Percentiles rank a stretch among this genome's conserved stretches.
Conservation (phyloP, 2,888 invertebrate genomes). For the Trissolcus japonicus region DNA sequence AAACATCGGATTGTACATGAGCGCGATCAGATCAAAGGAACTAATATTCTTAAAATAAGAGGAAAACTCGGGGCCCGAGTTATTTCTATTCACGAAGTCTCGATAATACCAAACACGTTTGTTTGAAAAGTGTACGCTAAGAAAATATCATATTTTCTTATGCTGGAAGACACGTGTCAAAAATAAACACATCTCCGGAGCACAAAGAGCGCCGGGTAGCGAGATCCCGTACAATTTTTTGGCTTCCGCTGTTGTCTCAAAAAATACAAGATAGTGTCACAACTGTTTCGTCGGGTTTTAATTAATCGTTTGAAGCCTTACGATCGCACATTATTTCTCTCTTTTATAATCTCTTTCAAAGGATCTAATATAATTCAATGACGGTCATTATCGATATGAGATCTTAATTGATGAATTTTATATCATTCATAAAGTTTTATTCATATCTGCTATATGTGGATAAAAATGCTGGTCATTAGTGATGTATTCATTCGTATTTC, state of each 20-base stretch:
- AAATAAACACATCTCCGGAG: slow-evolving; percentile 31
- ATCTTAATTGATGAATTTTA: slow-evolving; percentile 29
- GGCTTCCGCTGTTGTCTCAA: slow-evolving; percentile 1
- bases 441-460: slow-evolving; percentile 14
- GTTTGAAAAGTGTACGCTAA: slow-evolving; percentile 26
- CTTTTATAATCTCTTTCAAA: background rate
- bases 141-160: slow-evolving; percentile 39
- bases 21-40: slow-evolving; percentile 2
- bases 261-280: slow-evolving; percentile 1
- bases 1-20: slow-evolving; percentile 23
- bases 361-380: background rate
- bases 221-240: background rate
- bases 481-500: slow-evolving; percentile 22
- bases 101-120: slow-evolving; percentile 36
- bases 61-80: slow-evolving; percentile 13
- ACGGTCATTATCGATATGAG: slow-evolving; percentile 8
- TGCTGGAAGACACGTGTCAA: slow-evolving; percentile 32
- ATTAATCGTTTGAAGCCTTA: too few relatives aligned
- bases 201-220: background rate
- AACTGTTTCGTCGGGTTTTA: too few relatives aligned
- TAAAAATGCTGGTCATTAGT: slow-evolving; percentile 26
- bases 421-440: slow-evolving; percentile 13
- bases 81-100: slow-evolving; percentile 34
- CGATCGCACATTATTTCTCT: background rate
- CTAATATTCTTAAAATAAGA: slow-evolving; percentile 27